These are phyloP conservation scores for Coecobrya sp. DNA, from an alignment of 2,888 invertebrate species.

Conservation along the genomic window DNA sequence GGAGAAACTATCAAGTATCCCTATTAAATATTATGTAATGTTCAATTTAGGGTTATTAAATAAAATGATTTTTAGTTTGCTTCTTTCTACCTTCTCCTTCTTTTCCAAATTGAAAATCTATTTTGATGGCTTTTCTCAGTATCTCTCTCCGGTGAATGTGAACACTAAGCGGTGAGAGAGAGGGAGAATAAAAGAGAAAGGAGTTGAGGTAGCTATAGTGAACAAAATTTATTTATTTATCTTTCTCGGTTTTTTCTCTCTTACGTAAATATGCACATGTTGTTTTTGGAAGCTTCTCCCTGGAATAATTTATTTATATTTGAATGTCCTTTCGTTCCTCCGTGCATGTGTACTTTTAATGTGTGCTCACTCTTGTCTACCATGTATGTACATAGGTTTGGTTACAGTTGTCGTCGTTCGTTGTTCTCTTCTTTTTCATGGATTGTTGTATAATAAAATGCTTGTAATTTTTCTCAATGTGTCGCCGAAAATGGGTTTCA, in stretches of 20 bases:
- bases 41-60: neutral
- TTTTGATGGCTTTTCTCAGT: neutral
- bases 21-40: slow-evolving; percentile 25
- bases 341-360: neutral
- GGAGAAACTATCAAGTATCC: neutral
- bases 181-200: neutral
- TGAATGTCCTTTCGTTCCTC: neutral
- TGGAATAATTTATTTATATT: slow-evolving; percentile 24
- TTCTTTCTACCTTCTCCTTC: neutral
- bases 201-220: neutral
- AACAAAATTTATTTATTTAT: slow-evolving; percentile 7
- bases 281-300: neutral
- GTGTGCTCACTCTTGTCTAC: neutral
- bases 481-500: slow-evolving; percentile 42
- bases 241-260: neutral
- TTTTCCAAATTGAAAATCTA: slow-evolving; percentile 11
- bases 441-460: slow-evolving; percentile 26
- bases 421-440: neutral
- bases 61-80: neutral
- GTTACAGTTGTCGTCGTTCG: neutral
- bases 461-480: slow-evolving; percentile 56
- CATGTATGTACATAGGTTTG: neutral
- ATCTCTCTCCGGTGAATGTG: neutral
- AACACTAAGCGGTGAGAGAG: neutral
- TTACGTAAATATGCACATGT: neutral